A percentile compares a stretch with the other conserved stretches of the same genome.
Conservation (phyloP, 2,797 vertebrate species). For the Pempheris klunzingeri region DNA sequence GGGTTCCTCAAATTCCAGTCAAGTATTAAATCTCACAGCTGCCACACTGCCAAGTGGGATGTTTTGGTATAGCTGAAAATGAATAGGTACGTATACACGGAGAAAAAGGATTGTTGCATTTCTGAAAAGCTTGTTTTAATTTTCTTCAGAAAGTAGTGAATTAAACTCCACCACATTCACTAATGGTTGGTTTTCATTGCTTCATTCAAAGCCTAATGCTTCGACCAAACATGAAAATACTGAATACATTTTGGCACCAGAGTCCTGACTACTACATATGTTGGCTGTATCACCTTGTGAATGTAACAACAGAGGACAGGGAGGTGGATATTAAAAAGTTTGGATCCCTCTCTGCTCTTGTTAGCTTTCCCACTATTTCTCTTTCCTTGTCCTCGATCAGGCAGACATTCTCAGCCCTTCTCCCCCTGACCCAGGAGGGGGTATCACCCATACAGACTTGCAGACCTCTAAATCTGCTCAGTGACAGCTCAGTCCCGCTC, state of each 20-base stretch:
- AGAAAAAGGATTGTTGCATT: conserved; percentile 24
- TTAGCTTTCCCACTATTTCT: conserved; percentile 82
- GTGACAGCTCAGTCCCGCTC: conserved; percentile 86
- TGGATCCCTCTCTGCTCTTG: conserved; percentile 57
- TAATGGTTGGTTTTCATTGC: conserved; percentile 24
- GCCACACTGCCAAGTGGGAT: conserved; percentile 58
- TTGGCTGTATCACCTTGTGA: conserved; percentile 49
- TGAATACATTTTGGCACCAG: conserved; percentile 41
- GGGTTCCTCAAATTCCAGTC: conserved; percentile 61
- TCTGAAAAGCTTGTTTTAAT: conserved; percentile 42
- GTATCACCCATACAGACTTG: conserved; percentile 75
- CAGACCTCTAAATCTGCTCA: conserved; percentile 87
- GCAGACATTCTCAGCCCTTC: conserved; percentile 77
- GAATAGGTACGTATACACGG: conserved; percentile 12
- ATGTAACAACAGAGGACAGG: conserved; percentile 47
- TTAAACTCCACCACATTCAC: conserved; percentile 32
- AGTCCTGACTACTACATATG: conserved; percentile 53
- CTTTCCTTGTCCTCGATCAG: conserved; percentile 63
- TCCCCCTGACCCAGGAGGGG: conserved; percentile 76
- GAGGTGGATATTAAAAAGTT: conserved; percentile 76
- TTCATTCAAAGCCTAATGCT: conserved; percentile 28
- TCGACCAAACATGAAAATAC: conserved; percentile 45
- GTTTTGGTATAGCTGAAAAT: conserved; percentile 54
- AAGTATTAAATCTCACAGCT: conserved; percentile 65
- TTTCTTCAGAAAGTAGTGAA: conserved; percentile 25